Base-by-base conservation (phyloP, 2,797 vertebrate genomes). In the Loris lydekkerianus region DNA sequence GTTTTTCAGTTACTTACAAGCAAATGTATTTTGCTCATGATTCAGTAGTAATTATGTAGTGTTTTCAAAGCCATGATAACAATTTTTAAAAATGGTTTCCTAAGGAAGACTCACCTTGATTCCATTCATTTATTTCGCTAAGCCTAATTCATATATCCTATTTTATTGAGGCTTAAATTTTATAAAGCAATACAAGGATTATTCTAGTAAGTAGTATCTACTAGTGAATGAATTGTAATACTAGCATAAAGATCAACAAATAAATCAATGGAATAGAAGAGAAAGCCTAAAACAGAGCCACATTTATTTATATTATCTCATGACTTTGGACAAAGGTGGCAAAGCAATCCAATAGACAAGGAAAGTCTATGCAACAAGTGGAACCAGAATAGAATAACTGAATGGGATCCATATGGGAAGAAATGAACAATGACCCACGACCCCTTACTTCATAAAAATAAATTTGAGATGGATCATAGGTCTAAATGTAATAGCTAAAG, bases 11-110 rank as follows among this genome's bases (percentile, higher is more conserved):
- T 92, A 58, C 76, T 94, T 78, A 40, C 90, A 69, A n/a, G 27
- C 73, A 94, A 82, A 61, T 75, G 29, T 56, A 82, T 77, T 96
- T 95, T 86, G 58, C 23, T 94, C 60, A 86, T 43, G 49, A 8
- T 80, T 85, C 2, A 63, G 17, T 76, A 81, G 53, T 96, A 70
- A 67, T 91, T 63, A 78, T 91, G 61, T n/a, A 80, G 49, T 91
- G 56, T 96, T 93, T 93, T 90, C 18, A 73, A 94, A 96, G 40
- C 46, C 70, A 40, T 93, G 60, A 70, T 81, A 77, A 77, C 10
- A 88, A 46, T 75, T 77, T 89, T 58, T 2, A 78, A 85, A 89
- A 91, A 69, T 69, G 20, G 25, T 61, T 87, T 96, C 29, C 8
- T 84, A 78, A 87, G 82, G 10, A 67, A 67, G 53, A 60, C 10